phyloP scores from a whole-genome alignment of 2,888 invertebrate species.

The Brenthis hecate region DNA sequence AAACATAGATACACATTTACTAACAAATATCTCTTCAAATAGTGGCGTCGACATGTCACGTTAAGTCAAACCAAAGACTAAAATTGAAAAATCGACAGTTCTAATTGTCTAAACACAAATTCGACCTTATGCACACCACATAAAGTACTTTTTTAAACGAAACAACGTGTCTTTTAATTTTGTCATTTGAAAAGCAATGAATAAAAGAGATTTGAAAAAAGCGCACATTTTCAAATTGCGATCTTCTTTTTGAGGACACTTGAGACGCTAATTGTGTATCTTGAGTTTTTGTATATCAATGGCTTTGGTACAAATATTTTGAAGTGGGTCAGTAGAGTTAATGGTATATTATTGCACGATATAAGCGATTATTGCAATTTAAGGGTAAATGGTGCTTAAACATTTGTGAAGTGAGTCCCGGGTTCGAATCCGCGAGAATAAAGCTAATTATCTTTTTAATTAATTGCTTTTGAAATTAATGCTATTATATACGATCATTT shows the following conservation, averaged over 20 bases:
- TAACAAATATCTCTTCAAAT: too few species aligned
- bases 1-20: neutral
- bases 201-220: too few species aligned
- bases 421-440: neutral
- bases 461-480: neutral
- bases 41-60: too few species aligned
- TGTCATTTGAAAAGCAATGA: too few species aligned
- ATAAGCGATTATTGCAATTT: constrained; percentile 3
- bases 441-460: neutral
- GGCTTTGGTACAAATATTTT: constrained; percentile 1
- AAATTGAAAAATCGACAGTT: too few species aligned
- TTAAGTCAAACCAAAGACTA: too few species aligned
- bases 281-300: neutral
- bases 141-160: too few species aligned
- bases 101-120: too few species aligned
- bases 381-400: constrained; percentile 13
- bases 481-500: neutral
- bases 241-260: neutral
- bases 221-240: neutral
- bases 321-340: constrained; percentile 9
- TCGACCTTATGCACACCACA: too few species aligned
- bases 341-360: neutral
- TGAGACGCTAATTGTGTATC: neutral
- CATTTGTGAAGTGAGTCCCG: neutral
- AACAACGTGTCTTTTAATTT: too few species aligned